Conservation (phyloP, 2,113 vertebrate genomes). For the human region DNA sequence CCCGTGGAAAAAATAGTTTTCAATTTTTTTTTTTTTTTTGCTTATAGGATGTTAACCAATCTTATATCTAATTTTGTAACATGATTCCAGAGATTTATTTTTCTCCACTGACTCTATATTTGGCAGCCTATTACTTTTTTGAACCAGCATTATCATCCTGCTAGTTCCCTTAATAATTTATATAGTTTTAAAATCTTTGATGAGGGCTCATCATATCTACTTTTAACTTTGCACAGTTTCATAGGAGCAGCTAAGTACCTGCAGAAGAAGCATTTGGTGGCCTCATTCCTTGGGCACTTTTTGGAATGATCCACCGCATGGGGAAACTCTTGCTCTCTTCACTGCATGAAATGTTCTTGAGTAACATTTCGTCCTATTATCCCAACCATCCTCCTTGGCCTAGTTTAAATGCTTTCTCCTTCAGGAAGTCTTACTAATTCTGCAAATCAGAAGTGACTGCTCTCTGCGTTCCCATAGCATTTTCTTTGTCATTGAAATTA, state of each 20-base stretch:
- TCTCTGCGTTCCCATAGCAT: background rate
- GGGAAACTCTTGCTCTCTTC: background rate
- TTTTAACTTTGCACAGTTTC: background rate
- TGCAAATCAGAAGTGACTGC: slow-evolving; percentile 60
- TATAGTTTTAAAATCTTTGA: background rate
- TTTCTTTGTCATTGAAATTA: slow-evolving; percentile 63
- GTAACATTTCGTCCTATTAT: background rate
- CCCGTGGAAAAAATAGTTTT: background rate
- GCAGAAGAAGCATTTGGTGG: background rate
- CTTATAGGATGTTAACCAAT: background rate
- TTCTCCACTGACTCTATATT: background rate
- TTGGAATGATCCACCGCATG: background rate
- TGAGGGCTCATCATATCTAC: background rate
- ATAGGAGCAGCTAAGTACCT: background rate
- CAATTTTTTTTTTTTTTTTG: background rate
- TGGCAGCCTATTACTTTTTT: background rate
- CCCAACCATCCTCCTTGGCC: background rate
- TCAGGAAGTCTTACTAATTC: slow-evolving; percentile 55
- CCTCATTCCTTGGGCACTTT: background rate
- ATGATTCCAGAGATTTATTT: background rate
- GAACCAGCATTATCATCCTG: background rate
- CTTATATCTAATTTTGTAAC: background rate
- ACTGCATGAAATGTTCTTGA: background rate
- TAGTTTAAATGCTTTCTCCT: slow-evolving; percentile 59
- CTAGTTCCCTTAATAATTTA: background rate